Percentiles rank a stretch among this genome's conserved stretches.
phyloP scores from a whole-genome alignment of 1,140 invertebrate genomes.

The Panagrolaimus sp. region DNA sequence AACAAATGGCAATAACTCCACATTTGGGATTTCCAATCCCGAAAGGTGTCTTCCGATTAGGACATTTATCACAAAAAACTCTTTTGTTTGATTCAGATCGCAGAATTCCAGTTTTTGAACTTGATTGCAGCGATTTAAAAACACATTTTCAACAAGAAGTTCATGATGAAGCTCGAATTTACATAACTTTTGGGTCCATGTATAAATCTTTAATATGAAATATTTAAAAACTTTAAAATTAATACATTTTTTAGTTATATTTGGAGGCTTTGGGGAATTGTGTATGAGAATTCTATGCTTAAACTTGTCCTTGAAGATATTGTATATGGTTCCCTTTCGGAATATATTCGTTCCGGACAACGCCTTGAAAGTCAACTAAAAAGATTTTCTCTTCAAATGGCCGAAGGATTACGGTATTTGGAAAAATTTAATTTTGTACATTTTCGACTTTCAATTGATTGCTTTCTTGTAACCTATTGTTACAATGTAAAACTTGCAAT shows the following conservation, averaged over 20 bases:
- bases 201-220: background rate
- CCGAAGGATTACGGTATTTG: constrained; percentile 1
- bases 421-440: constrained; percentile 11
- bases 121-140: background rate
- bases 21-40: constrained; percentile 1
- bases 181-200: background rate
- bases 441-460: background rate
- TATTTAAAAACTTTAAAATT: background rate
- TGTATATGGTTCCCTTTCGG: background rate
- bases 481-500: constrained; percentile 5
- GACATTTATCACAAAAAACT: constrained; percentile 5
- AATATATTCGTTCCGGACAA: constrained; percentile 1
- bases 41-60: background rate
- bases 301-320: constrained; percentile 8
- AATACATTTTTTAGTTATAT: background rate
- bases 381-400: constrained; percentile 7
- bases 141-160: background rate
- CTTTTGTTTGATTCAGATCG: background rate
- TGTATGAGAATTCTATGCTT: background rate
- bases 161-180: background rate
- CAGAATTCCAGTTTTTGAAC: background rate
- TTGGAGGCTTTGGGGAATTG: constrained; percentile 11
- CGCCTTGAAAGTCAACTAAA: background rate
- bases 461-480: constrained; percentile 1
- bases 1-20: constrained; percentile 12